Percentiles rank a stretch among this genome's conserved stretches.
phyloP scores from a whole-genome alignment of 2,888 invertebrate species.

The Catocala nupta region DNA sequence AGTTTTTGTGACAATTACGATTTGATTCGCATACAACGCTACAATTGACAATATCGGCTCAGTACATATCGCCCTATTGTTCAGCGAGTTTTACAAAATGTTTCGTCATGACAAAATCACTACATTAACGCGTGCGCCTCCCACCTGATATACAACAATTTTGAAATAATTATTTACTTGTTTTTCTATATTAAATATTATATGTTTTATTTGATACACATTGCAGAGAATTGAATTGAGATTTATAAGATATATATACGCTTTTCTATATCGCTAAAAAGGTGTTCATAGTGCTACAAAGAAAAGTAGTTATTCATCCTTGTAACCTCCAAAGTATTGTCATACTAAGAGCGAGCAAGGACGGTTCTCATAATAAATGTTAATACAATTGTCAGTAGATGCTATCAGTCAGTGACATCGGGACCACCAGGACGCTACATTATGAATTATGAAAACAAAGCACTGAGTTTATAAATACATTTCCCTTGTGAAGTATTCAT shows the following conservation, averaged over 20 bases:
- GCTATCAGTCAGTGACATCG: conserved; percentile 44
- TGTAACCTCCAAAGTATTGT: background rate
- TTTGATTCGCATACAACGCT: conserved; percentile 70
- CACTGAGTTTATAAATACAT: conserved; percentile 43
- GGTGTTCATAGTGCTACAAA: too few relatives aligned
- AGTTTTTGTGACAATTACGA: conserved; percentile 71
- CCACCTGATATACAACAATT: conserved; percentile 34
- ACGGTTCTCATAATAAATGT: conserved; percentile 29
- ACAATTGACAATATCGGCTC: conserved; percentile 72
- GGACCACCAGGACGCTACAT: conserved; percentile 33
- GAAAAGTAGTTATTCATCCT: too few relatives aligned
- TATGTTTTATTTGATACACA: background rate
- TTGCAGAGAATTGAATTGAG: too few relatives aligned
- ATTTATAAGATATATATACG: too few relatives aligned
- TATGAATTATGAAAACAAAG: conserved; percentile 47
- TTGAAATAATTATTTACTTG: conserved; percentile 24
- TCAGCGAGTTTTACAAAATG: conserved; percentile 68
- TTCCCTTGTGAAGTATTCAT: conserved; percentile 21
- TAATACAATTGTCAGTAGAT: conserved; percentile 40
- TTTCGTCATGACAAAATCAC: conserved; percentile 71
- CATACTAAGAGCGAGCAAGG: conserved; percentile 17
- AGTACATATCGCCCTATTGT: conserved; percentile 73
- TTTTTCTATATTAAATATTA: conserved; percentile 7
- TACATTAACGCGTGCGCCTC: conserved; percentile 48
- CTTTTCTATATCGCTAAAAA: too few relatives aligned